Evolutionary conservation across 2,888 invertebrate genomes (phyloP).

Genomic region (Metallyticus violacea): DNA sequence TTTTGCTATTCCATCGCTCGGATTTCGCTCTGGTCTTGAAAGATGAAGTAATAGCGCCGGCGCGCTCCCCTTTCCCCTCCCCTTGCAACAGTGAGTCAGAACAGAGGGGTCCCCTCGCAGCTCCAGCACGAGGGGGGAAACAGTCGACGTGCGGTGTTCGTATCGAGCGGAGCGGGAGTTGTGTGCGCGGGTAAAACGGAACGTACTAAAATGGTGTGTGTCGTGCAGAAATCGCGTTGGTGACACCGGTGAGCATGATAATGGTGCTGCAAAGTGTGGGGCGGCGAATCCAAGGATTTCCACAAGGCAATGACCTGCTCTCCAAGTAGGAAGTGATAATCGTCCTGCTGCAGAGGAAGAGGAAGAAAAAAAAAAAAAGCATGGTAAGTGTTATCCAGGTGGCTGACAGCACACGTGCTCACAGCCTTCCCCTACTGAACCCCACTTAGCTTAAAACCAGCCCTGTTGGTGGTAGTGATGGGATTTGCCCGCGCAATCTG

Average conservation of each 20-base stretch:
- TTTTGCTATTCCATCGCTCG: too few species aligned
- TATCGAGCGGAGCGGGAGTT: not conserved
- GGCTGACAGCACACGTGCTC: not conserved
- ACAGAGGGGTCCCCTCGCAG: not conserved
- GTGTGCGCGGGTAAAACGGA: too few species aligned
- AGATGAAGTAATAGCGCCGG: not conserved
- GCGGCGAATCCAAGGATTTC: not conserved
- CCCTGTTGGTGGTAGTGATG: too few species aligned
- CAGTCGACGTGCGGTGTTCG: not conserved
- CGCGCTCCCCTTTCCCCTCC: not conserved
- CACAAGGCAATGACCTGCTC: too few species aligned
- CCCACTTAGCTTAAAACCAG: too few species aligned
- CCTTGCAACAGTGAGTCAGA: not conserved
- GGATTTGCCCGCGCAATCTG: not conserved
- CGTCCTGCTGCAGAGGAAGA: not conserved
- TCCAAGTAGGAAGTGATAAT: not conserved
- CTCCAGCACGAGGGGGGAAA: not conserved
- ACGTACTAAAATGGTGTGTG: not conserved
- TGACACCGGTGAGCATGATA: not conserved
- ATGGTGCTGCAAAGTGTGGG: not conserved
- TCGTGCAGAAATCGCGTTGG: not conserved
- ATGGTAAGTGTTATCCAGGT: not conserved
- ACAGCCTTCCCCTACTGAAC: not conserved
- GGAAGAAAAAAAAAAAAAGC: not conserved
- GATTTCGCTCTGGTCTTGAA: not conserved